Percentiles rank a stretch among this genome's conserved stretches.
These are phyloP conservation scores for Drosophila trichaetosa DNA, from an alignment of 2,888 invertebrate genomes.

Conservation along the genomic window DNA sequence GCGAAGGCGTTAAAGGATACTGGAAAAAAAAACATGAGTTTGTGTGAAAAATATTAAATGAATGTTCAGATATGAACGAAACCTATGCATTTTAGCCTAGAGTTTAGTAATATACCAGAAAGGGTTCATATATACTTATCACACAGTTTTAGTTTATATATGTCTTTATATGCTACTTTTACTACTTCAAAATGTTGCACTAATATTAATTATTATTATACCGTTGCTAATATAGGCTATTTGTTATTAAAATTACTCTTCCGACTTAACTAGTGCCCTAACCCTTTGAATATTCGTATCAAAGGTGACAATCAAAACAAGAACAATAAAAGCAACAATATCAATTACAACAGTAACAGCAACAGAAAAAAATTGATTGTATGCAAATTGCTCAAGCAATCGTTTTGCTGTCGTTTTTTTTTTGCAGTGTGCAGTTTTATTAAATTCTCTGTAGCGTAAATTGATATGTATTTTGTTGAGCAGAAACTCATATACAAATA, in stretches of 20 bases:
- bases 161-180: background rate
- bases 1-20: background rate
- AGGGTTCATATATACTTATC: background rate
- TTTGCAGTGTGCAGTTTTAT: slow-evolving; percentile 20
- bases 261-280: background rate
- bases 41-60: slow-evolving; percentile 3
- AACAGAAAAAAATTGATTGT: background rate
- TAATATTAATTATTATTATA: background rate
- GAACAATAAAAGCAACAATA: background rate
- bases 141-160: background rate
- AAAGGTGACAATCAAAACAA: background rate
- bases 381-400: slow-evolving; percentile 5
- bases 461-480: slow-evolving; percentile 29
- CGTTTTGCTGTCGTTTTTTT: background rate
- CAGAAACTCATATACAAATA: background rate
- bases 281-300: background rate
- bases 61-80: background rate
- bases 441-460: slow-evolving; percentile 32
- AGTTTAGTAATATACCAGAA: background rate
- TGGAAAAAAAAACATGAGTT: background rate
- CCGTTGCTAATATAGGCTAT: background rate
- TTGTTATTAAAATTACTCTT: background rate
- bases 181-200: background rate
- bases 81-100: background rate
- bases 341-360: background rate